Percentiles rank a stretch among this genome's conserved stretches.
Evolutionary conservation across 2,113 vertebrate genomes (phyloP).

Genomic region (Notothenia coriiceps): DNA sequence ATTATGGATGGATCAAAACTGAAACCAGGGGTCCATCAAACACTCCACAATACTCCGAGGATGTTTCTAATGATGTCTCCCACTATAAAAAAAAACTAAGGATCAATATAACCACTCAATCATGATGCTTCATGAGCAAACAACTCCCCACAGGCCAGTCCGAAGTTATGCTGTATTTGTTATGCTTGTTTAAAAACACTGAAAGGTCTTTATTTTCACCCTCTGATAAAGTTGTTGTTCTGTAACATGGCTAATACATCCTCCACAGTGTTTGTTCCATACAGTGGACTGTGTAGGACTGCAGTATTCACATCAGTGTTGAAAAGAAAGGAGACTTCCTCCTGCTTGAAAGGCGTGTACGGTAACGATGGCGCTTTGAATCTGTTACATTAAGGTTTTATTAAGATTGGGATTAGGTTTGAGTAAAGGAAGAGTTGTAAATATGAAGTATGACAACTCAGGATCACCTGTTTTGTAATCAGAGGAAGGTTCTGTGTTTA

Average conservation of each 20-base stretch:
- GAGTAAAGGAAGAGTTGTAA: constrained; percentile 25
- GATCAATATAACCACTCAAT: constrained; percentile 57
- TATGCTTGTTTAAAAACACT: constrained; percentile 25
- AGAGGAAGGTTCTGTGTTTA: constrained; percentile 22
- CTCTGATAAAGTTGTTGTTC: constrained; percentile 18
- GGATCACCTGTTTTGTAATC: constrained; percentile 28
- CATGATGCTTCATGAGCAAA: neutral
- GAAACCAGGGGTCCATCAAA: constrained; percentile 32
- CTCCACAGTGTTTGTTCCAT: constrained; percentile 29
- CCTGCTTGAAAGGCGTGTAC: neutral
- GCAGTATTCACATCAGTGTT: constrained; percentile 69
- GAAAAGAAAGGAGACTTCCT: neutral
- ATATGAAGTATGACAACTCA: constrained; percentile 41
- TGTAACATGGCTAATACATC: constrained; percentile 65
- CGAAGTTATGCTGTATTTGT: neutral
- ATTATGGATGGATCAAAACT: constrained; percentile 39
- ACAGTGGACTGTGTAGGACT: constrained; percentile 3
- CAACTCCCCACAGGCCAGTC: constrained; percentile 7
- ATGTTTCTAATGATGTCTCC: constrained; percentile 26
- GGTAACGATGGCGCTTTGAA: constrained; percentile 7
- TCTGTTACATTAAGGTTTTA: constrained; percentile 36
- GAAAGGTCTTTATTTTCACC: constrained; percentile 29
- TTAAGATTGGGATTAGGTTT: constrained; percentile 3
- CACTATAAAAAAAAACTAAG: constrained; percentile 2
- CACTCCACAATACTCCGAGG: neutral